Base-by-base conservation (phyloP, 2,888 invertebrate genomes). In the Trichacis sp. region DNA sequence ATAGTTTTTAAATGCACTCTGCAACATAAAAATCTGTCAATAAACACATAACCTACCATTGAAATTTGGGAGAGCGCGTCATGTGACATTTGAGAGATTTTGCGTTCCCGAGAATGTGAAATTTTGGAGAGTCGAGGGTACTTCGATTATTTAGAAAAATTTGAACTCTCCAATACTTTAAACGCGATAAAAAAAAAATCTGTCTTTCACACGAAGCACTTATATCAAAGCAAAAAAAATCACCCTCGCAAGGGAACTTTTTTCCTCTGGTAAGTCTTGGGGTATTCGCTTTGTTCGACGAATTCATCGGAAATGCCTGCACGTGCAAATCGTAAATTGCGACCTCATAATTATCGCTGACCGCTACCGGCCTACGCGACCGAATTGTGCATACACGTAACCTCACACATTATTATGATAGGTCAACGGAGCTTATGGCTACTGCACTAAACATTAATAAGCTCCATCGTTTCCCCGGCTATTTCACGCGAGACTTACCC, bases 361-460 rank as follows among this genome's bases (percentile, higher is more conserved):
- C 52, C 53, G 49, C 55, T 43, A 20, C 20, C 43, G 6, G 53
- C 40, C 58, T 49, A 58, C 46, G 30, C 42, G 18, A 47, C 38
- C 40, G 38, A 36, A 40, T 40, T 29, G 14, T 43, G 24, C 29
- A 19, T 30, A 33, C 43, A 45, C 19, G 36, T 40, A 20, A 17
- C 43, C 43, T 36, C 47, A 18, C 43, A 46, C 58, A 47, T 54
- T 64, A 59, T 51, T 64, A 38, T 48, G 51, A 59, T 59, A 64
- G 64, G 59, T 59, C 51, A 64, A 51, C 58, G 38, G 24, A 36
- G 43, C 55, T 59, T 55, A 53, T 12, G 30, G 24, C 42, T 51
- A 40, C 52, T 40, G 42, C 56, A 43, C 58, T 54, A 64, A 59
- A 64, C 58, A 58, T 57, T 57, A 58, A 64, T 64, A 58, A 64